A percentile compares a stretch with the other conserved stretches of the same genome.
Conservation (phyloP, 53 echinoderm and acorn worm species). For the Pentamera pediparva region DNA sequence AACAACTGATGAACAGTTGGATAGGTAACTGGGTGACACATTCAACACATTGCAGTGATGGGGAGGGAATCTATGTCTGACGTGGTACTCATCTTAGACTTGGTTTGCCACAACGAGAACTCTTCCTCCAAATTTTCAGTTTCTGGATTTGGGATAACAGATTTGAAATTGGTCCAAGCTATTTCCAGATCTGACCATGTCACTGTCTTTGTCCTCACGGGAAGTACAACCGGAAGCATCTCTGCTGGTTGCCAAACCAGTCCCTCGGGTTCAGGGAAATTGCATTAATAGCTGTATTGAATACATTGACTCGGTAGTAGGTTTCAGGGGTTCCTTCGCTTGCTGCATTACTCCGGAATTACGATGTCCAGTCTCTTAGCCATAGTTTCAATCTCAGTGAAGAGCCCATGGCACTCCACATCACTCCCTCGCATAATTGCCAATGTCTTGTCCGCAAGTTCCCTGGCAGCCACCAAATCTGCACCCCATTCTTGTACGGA, state of each 20-base stretch:
- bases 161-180: too few relatives aligned
- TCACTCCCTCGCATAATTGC: background rate
- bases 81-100: background rate
- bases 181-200: too few relatives aligned
- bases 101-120: background rate
- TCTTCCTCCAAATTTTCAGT: too few relatives aligned
- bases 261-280: background rate
- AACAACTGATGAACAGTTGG: background rate
- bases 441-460: background rate
- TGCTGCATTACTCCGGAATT: slow-evolving; percentile 15
- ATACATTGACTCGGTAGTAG: slow-evolving; percentile 2
- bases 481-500: background rate
- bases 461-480: background rate
- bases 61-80: background rate
- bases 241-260: background rate
- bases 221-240: too few relatives aligned
- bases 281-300: background rate
- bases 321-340: background rate
- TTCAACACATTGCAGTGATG: background rate
- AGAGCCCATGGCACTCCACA: background rate
- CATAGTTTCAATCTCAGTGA: background rate
- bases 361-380: background rate
- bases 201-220: too few relatives aligned
- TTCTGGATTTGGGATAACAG: too few relatives aligned
- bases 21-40: too few relatives aligned